Evolutionary conservation across 2,888 invertebrate species (phyloP).

Genomic region (Tipula vernalis): DNA sequence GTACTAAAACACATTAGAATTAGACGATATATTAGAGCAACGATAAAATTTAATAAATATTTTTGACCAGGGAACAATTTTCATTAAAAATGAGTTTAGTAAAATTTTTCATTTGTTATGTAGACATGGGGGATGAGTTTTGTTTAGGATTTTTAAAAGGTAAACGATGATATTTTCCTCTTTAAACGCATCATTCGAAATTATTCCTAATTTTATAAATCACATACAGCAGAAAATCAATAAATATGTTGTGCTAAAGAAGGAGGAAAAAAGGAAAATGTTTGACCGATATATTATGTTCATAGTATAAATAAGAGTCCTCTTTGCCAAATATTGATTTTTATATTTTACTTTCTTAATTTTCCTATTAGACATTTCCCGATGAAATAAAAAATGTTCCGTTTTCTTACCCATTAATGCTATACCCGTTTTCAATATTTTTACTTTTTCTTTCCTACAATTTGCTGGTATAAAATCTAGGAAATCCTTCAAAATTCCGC

Average conservation of each 20-base stretch:
- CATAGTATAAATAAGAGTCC: background rate
- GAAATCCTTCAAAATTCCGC: background rate
- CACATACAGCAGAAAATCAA: background rate
- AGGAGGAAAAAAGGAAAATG: background rate
- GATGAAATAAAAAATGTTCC: background rate
- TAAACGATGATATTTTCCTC: background rate
- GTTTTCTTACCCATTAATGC: background rate
- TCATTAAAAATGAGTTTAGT: background rate
- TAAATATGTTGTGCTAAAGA: background rate
- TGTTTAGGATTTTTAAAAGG: background rate
- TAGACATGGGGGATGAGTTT: no score
- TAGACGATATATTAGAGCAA: background rate
- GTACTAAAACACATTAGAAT: background rate
- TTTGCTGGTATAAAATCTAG: background rate
- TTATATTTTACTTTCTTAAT: background rate
- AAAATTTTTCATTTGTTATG: background rate
- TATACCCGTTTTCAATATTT: background rate
- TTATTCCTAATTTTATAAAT: background rate
- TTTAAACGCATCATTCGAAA: background rate
- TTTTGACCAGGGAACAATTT: background rate
- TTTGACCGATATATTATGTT: background rate
- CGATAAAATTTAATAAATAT: background rate
- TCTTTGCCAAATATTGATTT: background rate
- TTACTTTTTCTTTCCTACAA: background rate
- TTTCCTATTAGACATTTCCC: background rate